A percentile compares a stretch with the other conserved stretches of the same genome.
These are phyloP conservation scores for Drosophila erecta DNA, from an alignment of 1,140 invertebrate species.

Conservation along the genomic window DNA sequence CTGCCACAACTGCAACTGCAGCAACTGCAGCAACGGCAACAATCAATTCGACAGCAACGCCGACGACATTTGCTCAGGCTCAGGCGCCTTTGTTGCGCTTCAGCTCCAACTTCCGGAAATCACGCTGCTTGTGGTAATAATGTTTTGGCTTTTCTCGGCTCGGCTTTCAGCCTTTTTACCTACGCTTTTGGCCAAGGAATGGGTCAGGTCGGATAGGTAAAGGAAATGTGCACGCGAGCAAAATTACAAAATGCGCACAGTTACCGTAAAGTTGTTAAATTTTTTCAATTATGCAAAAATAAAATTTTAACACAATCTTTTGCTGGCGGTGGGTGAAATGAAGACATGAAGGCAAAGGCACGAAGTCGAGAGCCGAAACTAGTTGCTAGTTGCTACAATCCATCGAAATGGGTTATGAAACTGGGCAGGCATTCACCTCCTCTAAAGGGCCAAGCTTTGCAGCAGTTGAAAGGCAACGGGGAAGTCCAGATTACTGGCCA, in stretches of 20 bases:
- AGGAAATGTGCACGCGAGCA: slow-evolving; percentile 68
- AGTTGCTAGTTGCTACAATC: slow-evolving; percentile 4
- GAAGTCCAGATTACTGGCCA: slow-evolving; percentile 3
- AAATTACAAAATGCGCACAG: slow-evolving; percentile 73
- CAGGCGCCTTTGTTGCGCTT: slow-evolving; percentile 70
- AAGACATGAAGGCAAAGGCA: slow-evolving; percentile 37
- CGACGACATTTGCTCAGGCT: slow-evolving; percentile 69
- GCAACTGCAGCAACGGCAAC: slow-evolving; percentile 32
- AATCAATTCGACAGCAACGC: slow-evolving; percentile 70
- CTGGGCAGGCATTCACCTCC: slow-evolving; percentile 29
- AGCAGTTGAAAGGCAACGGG: neutral
- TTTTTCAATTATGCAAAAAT: slow-evolving; percentile 72
- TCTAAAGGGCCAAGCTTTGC: slow-evolving; percentile 21
- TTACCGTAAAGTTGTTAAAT: slow-evolving; percentile 63
- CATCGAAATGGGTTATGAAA: slow-evolving; percentile 34
- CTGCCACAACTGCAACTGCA: slow-evolving; percentile 23
- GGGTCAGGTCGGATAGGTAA: slow-evolving; percentile 33
- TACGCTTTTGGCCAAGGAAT: slow-evolving; percentile 31
- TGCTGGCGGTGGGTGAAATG: slow-evolving; percentile 27
- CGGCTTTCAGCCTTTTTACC: slow-evolving; percentile 14
- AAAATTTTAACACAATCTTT: slow-evolving; percentile 55
- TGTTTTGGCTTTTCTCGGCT: slow-evolving; percentile 35
- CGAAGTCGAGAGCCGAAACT: slow-evolving; percentile 21
- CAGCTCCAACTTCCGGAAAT: slow-evolving; percentile 79
- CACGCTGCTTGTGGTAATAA: slow-evolving; percentile 70